Conservation (phyloP, 2,113 vertebrate species). For the Mirounga angustirostris region DNA sequence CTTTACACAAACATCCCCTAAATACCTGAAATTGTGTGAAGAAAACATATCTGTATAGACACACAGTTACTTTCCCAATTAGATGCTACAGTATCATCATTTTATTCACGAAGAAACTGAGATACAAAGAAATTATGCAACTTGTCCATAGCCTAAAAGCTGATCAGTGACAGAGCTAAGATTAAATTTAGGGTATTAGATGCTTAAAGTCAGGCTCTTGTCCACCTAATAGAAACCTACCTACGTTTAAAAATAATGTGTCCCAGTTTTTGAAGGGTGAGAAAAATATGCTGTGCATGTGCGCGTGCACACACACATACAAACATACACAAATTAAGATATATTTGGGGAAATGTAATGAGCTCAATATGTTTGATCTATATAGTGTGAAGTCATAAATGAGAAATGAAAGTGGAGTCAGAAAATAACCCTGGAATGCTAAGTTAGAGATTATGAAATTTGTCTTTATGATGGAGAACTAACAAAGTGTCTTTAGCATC, state of each 20-base stretch:
- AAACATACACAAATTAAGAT: constrained; percentile 5
- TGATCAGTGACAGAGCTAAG: neutral
- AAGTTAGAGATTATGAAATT: neutral
- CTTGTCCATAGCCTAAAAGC: neutral
- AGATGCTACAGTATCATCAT: neutral
- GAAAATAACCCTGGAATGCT: constrained; percentile 38
- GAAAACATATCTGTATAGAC: neutral
- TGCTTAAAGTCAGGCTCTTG: neutral
- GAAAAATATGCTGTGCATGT: neutral
- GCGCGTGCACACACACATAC: neutral
- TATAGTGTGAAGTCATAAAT: constrained; percentile 35
- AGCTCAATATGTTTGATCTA: constrained; percentile 53
- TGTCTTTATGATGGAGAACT: neutral
- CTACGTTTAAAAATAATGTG: neutral
- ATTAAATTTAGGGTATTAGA: neutral
- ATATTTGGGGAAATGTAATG: constrained; percentile 32
- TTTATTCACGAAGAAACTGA: constrained; percentile 6
- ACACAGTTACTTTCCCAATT: neutral
- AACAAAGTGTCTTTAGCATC: neutral
- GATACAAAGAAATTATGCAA: neutral
- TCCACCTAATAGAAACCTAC: neutral
- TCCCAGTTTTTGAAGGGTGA: neutral
- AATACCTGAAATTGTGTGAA: neutral
- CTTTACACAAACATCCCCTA: neutral
- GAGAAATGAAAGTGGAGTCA: constrained; percentile 56